Conservation (phyloP, 2,888 invertebrate species). For the Anticlea derivata region DNA sequence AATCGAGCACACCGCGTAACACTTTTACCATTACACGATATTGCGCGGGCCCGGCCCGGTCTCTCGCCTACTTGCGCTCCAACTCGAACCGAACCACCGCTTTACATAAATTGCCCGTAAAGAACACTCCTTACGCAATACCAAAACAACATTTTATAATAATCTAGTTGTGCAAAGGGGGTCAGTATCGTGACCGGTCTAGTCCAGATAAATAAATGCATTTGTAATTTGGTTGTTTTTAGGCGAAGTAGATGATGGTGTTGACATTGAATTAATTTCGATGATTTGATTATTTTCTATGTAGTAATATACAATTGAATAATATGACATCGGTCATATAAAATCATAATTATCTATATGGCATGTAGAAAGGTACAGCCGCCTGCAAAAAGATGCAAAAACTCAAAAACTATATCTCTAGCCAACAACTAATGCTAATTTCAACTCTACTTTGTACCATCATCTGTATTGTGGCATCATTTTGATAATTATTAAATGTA, state of each 20-base stretch:
- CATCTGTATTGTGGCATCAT: no score
- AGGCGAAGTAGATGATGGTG: constrained; percentile 13
- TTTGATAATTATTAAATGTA: no score
- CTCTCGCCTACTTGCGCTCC: constrained; percentile 61
- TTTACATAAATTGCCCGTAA: constrained; percentile 79
- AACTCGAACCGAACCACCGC: constrained; percentile 60
- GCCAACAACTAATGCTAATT: no score
- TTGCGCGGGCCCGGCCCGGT: constrained; percentile 48
- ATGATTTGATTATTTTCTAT: constrained; percentile 8
- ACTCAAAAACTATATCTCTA: no score
- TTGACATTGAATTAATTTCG: constrained; percentile 32
- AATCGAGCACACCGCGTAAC: constrained; percentile 77
- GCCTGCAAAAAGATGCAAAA: no score
- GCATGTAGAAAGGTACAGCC: no score
- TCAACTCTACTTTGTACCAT: no score
- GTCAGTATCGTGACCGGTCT: constrained; percentile 46
- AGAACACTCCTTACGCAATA: constrained; percentile 75
- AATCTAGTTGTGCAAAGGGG: constrained; percentile 65
- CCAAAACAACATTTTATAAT: constrained; percentile 65
- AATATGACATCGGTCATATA: no score
- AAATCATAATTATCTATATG: no score
- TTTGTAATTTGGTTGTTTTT: constrained; percentile 26
- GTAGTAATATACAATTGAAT: no score
- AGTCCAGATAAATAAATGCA: constrained; percentile 33
- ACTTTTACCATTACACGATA: constrained; percentile 75